Evolutionary conservation across 92 coral and sea anemone genomes (phyloP), one percentile per base, ranked within the genome.

Genomic region (Bergia puertoricense): DNA sequence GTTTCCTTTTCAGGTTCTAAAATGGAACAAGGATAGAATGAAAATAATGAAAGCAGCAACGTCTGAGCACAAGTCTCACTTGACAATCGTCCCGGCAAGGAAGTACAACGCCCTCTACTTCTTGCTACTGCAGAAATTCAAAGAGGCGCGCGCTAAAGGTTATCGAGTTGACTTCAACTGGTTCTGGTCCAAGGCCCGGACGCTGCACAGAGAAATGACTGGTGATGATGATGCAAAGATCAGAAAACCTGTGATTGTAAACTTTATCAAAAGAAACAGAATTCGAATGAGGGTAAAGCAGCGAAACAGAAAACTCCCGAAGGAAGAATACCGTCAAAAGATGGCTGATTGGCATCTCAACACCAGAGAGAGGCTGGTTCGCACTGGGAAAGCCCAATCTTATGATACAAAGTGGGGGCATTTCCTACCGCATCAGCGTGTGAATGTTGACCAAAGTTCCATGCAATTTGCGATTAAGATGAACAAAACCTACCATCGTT

Each of bases 21-120:
- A 77, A 43, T 18, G 57, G 81, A 45, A 77, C 81, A 77, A 77
- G 81, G 81, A 77, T 77, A 77, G 81, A 77, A 77, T 77, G 15
- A 77, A 44, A n/a, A 77, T 77, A 77, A 77, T 77, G 81, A 77
- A 77, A 77, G 39, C 57, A 20, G 48, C 79, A 74, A 41, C 77
- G 57, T 11, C 57, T 51, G 57, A 51, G 57, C 57, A 51, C 57
- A 51, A 51, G 57, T 51, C 57, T 51, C 57, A 51, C 57, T 51
- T 51, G 57, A 14, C 57, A 51, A 51, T 51, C 57, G 15, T 9
- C 14, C 57, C 57, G 15, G 57, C 57, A 9, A 51, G 57, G 57
- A 51, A 8, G 57, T 51, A 51, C 57, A 51, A 51, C 57, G 57
- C 57, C 15, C 57, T 51, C 57, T 51, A 51, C 57, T 51, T 14